Percentiles rank a stretch among this genome's conserved stretches.
These are phyloP conservation scores for Yponomeuta cagnagella DNA, from an alignment of 2,888 invertebrate genomes.

Conservation along the genomic window DNA sequence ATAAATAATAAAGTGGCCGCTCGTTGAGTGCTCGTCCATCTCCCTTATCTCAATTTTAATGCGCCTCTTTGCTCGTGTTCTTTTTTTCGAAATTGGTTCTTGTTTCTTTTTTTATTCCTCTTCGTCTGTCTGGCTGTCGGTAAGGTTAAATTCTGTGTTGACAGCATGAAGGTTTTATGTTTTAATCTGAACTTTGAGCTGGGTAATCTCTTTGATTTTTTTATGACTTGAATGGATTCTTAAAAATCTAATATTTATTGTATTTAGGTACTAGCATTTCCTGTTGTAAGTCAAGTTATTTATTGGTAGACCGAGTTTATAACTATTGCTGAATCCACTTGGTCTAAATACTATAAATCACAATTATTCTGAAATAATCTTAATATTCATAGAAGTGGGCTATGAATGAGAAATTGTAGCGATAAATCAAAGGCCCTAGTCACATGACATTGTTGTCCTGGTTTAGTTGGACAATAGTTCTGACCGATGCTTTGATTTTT, in stretches of 20 bases:
- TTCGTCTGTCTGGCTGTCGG: conserved; percentile 50
- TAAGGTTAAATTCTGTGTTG: conserved; percentile 70
- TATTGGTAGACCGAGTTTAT: not conserved
- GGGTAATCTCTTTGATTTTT: conserved; percentile 53
- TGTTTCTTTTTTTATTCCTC: conserved; percentile 50
- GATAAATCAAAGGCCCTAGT: conserved; percentile 55
- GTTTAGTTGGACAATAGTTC: not conserved
- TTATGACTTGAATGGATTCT: conserved; percentile 19
- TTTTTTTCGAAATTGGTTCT: conserved; percentile 39
- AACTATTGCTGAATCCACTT: not conserved
- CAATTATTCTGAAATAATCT: conserved; percentile 9
- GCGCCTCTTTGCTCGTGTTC: conserved; percentile 71
- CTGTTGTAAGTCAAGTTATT: not conserved
- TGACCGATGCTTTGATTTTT: not conserved
- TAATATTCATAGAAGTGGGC: conserved; percentile 16
- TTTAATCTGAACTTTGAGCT: conserved; percentile 67
- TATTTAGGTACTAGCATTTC: not conserved
- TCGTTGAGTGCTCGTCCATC: conserved; percentile 73
- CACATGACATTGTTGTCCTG: conserved; percentile 46
- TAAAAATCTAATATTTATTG: no score
- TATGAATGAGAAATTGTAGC: conserved; percentile 25
- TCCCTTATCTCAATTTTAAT: conserved; percentile 75
- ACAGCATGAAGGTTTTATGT: conserved; percentile 70
- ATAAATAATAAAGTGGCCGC: conserved; percentile 73
- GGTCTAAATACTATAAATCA: conserved; percentile 8